Conservation (phyloP, 2,113 vertebrate genomes). For the Chinchilla lanigera region DNA sequence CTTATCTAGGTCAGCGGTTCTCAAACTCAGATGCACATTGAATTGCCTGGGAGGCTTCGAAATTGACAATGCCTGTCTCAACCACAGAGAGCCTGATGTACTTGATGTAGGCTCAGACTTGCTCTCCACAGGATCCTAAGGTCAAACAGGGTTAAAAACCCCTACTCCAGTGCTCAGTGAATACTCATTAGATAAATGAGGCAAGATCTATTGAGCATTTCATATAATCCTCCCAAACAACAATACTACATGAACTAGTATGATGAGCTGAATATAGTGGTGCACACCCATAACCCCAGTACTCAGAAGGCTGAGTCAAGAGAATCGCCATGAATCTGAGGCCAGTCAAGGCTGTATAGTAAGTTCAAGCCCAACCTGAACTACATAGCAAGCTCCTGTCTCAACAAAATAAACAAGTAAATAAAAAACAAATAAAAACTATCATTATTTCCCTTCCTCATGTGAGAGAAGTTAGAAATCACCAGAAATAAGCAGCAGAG, state of each 20-base stretch:
- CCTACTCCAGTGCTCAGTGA: background rate
- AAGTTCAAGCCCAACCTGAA: background rate
- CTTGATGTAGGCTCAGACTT: background rate
- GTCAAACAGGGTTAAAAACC: background rate
- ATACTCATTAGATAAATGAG: background rate
- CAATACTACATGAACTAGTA: background rate
- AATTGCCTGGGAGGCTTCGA: background rate
- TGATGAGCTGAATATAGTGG: background rate
- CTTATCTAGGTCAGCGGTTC: conserved; percentile 49
- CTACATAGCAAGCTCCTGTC: background rate
- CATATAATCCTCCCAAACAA: background rate
- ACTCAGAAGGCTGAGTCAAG: background rate
- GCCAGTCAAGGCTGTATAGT: background rate
- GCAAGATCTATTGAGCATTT: background rate
- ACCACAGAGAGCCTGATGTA: background rate
- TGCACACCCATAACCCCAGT: background rate
- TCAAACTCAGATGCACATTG: background rate
- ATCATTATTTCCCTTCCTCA: conserved; percentile 2
- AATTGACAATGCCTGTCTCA: background rate
- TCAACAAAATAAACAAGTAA: background rate
- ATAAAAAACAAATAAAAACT: background rate
- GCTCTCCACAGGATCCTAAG: background rate
- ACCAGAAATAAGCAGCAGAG: background rate
- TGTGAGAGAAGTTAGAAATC: background rate
- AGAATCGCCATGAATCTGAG: background rate